phyloP scores from a whole-genome alignment of 2,797 vertebrate species.

The Rhynchonycteris naso region DNA sequence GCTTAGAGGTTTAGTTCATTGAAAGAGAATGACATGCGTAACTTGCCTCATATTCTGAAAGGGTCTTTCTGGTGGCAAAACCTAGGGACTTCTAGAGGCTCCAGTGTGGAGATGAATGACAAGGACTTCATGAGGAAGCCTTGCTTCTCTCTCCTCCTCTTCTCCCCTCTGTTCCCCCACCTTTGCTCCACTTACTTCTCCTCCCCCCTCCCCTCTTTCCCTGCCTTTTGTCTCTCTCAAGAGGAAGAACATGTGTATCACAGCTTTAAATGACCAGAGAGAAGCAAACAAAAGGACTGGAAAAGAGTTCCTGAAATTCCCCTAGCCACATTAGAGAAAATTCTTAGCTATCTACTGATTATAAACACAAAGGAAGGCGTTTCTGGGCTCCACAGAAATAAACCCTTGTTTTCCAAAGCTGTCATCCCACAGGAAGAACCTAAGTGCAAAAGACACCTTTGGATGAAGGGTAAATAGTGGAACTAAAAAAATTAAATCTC shows the following conservation, averaged over 20 bases:
- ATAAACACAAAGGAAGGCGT: background rate
- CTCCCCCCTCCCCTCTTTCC: no score
- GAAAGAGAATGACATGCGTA: background rate
- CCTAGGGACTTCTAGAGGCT: background rate
- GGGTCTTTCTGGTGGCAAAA: background rate
- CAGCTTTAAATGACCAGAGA: slow-evolving; percentile 16
- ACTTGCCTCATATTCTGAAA: background rate
- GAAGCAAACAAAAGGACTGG: slow-evolving; percentile 2
- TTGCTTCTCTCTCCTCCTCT: background rate
- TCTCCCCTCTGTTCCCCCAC: no score
- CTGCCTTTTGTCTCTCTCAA: background rate
- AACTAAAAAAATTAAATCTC: background rate
- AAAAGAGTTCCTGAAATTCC: slow-evolving; percentile 7
- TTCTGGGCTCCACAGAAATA: background rate
- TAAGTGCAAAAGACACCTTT: background rate
- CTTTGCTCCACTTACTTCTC: no score
- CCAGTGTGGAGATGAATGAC: background rate
- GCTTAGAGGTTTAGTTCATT: background rate
- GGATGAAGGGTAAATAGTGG: background rate
- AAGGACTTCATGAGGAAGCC: background rate
- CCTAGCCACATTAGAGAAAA: background rate
- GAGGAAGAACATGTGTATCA: background rate
- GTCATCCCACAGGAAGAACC: background rate
- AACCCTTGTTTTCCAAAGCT: background rate
- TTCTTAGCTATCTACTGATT: background rate